phyloP scores from a whole-genome alignment of 2,888 invertebrate species.

The Panzeria rudis region DNA sequence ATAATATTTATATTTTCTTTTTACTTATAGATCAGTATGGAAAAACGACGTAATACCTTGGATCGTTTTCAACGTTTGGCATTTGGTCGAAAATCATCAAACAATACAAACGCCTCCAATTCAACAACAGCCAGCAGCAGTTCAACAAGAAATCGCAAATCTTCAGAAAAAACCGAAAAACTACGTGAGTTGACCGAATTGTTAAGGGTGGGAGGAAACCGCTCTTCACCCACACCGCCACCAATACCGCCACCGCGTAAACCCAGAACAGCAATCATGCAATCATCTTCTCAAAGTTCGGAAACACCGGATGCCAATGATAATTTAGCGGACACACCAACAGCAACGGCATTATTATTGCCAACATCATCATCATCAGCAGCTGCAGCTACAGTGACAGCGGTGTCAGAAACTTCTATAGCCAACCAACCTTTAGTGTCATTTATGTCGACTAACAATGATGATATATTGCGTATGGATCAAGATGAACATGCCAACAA shows the following conservation, averaged over 20 bases:
- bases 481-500: conserved; percentile 74
- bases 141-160: conserved; percentile 77
- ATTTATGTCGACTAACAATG: conserved; percentile 73
- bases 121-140: conserved; percentile 52
- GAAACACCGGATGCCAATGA: conserved; percentile 76
- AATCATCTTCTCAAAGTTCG: conserved; percentile 84
- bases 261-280: conserved; percentile 81
- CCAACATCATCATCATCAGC: conserved; percentile 43
- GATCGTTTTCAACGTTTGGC: conserved; percentile 92
- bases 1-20: conserved; percentile 31
- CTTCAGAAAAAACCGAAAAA: conserved; percentile 88
- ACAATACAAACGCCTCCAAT: conserved; percentile 71
- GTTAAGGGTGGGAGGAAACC: conserved; percentile 84
- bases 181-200: conserved; percentile 91
- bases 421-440: conserved; percentile 61
- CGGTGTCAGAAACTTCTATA: conserved; percentile 66
- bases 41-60: conserved; percentile 87
- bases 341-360: conserved; percentile 17
- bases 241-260: conserved; percentile 86
- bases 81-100: conserved; percentile 85
- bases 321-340: conserved; percentile 33
- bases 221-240: conserved; percentile 85
- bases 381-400: not conserved
- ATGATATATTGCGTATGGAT: conserved; percentile 78
- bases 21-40: conserved; percentile 81